Percentiles rank a stretch among this genome's conserved stretches.
phyloP scores from a whole-genome alignment of 2,888 invertebrate species.

The Andrena trimmerana region DNA sequence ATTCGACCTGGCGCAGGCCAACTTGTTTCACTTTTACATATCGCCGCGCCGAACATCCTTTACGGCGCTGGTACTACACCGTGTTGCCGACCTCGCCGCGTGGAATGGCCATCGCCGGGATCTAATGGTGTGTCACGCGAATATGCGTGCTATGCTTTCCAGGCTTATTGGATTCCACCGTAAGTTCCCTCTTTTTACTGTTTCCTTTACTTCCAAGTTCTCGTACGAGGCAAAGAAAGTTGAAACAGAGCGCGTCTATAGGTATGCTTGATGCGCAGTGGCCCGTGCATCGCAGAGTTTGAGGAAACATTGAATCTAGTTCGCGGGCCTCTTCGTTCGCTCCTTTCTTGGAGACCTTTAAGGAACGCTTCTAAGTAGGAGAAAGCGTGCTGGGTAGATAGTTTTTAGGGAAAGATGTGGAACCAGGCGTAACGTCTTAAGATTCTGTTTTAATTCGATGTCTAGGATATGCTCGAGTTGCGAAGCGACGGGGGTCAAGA shows the following conservation, averaged over 20 bases:
- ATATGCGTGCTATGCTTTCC: not conserved
- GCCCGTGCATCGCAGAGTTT: too few species aligned
- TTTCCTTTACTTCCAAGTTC: too few species aligned
- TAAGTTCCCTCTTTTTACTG: not conserved
- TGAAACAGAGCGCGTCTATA: too few species aligned
- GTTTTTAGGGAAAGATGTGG: constrained; percentile 6
- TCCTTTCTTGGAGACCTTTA: constrained; percentile 16
- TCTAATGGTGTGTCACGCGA: constrained; percentile 1
- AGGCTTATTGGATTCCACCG: not conserved
- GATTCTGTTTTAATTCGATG: constrained; percentile 33
- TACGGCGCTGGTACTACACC: constrained; percentile 38
- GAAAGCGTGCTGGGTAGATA: constrained; percentile 21
- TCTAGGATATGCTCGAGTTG: constrained; percentile 22
- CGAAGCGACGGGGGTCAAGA: not conserved
- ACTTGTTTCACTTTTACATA: constrained; percentile 54
- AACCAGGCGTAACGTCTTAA: constrained; percentile 35
- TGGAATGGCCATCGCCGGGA: not conserved
- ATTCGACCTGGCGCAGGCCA: constrained; percentile 26
- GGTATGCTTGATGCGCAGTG: too few species aligned
- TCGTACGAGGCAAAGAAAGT: too few species aligned
- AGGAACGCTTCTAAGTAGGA: not conserved
- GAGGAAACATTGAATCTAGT: not conserved
- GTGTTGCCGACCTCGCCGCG: constrained; percentile 19
- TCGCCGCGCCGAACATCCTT: constrained; percentile 42
- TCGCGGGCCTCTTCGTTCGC: not conserved